A percentile compares a stretch with the other conserved stretches of the same genome.
Conservation (phyloP, 2,888 invertebrate species). For the Tolmerus cingulatus region DNA sequence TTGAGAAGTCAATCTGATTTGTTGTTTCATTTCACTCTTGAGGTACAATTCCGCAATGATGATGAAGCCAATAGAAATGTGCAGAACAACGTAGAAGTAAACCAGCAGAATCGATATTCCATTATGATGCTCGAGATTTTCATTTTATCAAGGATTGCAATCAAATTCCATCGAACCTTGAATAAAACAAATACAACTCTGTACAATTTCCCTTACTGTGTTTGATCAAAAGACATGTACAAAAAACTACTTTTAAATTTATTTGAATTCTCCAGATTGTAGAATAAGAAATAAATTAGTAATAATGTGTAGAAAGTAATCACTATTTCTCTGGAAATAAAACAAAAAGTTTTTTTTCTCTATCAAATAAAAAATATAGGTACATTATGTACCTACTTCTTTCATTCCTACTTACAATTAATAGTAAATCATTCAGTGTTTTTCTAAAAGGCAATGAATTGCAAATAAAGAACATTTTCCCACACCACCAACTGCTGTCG, state of each 20-base stretch:
- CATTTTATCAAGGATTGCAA: slow-evolving; percentile 44
- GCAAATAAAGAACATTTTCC: background rate
- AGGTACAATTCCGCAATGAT: background rate
- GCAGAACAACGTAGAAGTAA: slow-evolving; percentile 5
- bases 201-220: background rate
- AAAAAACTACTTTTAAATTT: background rate
- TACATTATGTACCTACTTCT: no score
- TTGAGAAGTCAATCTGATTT: background rate
- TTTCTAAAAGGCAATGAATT: background rate
- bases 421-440: background rate
- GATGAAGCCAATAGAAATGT: background rate
- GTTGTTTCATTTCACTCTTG: background rate
- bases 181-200: slow-evolving; percentile 5
- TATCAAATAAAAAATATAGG: no score
- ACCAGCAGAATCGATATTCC: slow-evolving; percentile 41
- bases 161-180: slow-evolving; percentile 43
- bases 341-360: no score
- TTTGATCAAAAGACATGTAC: background rate
- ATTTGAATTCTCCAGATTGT: background rate
- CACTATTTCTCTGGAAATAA: no score
- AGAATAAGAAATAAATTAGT: no score
- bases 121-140: slow-evolving; percentile 39
- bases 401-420: background rate
- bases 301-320: no score
- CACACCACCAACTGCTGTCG: background rate